Percentiles rank a stretch among this genome's conserved stretches.
Evolutionary conservation across 2,797 vertebrate species (phyloP).

Genomic region (Dicrostonyx torquatus): DNA sequence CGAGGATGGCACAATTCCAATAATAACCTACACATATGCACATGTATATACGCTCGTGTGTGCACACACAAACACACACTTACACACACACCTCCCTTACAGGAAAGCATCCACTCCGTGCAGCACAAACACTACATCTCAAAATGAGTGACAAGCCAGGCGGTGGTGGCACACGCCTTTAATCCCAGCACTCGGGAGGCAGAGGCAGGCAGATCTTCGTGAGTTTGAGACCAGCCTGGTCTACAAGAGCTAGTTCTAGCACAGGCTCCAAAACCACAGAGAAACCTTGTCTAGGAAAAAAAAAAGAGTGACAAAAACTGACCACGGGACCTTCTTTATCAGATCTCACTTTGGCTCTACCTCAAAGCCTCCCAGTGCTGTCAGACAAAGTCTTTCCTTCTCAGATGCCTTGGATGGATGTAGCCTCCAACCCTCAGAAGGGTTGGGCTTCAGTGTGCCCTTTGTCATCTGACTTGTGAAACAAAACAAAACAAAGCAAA

Average conservation of each 20-base stretch:
- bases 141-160: neutral
- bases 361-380: neutral
- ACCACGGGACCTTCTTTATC: neutral
- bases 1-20: neutral
- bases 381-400: neutral
- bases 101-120: neutral
- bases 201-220: too few relatives aligned
- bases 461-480: neutral
- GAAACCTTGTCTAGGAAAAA: too few relatives aligned
- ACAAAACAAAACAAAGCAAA: neutral
- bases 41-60: accelerated
- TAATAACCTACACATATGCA: neutral
- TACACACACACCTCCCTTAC: neutral
- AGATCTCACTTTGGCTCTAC: neutral
- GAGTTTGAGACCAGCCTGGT: too few relatives aligned
- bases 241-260: too few relatives aligned
- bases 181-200: too few relatives aligned
- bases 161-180: too few relatives aligned
- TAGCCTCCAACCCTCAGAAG: neutral
- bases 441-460: neutral
- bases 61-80: too few relatives aligned
- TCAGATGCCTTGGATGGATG: neutral
- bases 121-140: neutral
- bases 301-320: neutral
- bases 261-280: too few relatives aligned